phyloP scores from a whole-genome alignment of 2,888 invertebrate genomes.

The Tetranychus piercei region DNA sequence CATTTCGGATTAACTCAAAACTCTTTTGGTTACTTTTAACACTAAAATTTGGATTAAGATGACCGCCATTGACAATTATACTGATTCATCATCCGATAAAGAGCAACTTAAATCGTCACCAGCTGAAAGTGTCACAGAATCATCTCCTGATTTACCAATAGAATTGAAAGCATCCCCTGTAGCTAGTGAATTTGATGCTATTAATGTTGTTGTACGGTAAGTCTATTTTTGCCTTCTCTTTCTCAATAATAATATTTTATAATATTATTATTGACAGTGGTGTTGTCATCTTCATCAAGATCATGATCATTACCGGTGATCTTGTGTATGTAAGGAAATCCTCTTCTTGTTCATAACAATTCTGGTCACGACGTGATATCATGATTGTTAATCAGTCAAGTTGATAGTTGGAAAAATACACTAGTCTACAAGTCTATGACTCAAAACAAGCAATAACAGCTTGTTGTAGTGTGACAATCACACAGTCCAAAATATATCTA shows the following conservation, averaged over 20 bases:
- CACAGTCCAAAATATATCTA: no score
- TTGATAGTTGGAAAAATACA: neutral
- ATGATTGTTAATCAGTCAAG: neutral
- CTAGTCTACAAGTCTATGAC: neutral
- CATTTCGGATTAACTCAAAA: neutral
- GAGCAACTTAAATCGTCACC: neutral
- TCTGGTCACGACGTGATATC: neutral
- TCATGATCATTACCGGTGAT: neutral
- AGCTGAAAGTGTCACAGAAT: neutral
- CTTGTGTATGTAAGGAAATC: no score
- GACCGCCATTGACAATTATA: neutral
- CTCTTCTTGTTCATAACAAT: no score
- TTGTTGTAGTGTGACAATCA: no score
- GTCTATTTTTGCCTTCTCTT: constrained; percentile 21
- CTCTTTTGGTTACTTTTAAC: neutral
- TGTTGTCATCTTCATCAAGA: neutral
- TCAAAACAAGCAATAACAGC: neutral
- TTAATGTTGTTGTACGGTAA: constrained; percentile 70
- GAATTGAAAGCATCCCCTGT: neutral
- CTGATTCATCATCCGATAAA: neutral
- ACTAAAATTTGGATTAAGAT: neutral
- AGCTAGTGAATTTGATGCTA: constrained; percentile 43
- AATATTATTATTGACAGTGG: neutral
- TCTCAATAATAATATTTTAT: constrained; percentile 1
- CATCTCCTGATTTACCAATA: constrained; percentile 5